A percentile compares a stretch with the other conserved stretches of the same genome.
These are phyloP conservation scores for Dicycla oo DNA, from an alignment of 2,888 invertebrate species.

Conservation along the genomic window DNA sequence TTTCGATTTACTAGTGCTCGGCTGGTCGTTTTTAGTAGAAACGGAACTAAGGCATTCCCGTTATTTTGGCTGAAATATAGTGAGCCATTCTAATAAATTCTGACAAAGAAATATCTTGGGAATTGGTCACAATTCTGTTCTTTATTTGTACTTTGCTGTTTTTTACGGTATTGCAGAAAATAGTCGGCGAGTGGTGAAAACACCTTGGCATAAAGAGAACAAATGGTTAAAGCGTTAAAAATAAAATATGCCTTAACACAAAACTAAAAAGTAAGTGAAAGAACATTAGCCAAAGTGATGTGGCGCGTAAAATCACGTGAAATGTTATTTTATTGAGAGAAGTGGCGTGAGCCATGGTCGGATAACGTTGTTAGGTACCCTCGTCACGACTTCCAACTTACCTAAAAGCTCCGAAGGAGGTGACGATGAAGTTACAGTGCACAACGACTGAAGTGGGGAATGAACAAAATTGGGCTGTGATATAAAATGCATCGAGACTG, in stretches of 20 bases:
- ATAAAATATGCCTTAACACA: not conserved
- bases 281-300: slow-evolving; percentile 28
- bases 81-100: slow-evolving; percentile 4
- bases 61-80: not conserved
- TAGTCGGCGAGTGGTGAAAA: not conserved
- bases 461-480: not conserved
- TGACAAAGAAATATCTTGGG: not conserved
- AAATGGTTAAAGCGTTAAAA: not conserved
- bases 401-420: slow-evolving; percentile 20
- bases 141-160: not conserved
- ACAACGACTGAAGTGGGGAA: not conserved
- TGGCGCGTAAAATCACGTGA: slow-evolving; percentile 52
- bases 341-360: slow-evolving; percentile 49
- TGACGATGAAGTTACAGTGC: slow-evolving; percentile 25
- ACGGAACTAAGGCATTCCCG: not conserved
- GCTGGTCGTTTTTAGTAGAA: not conserved
- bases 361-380: slow-evolving; percentile 60
- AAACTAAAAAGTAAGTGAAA: slow-evolving; percentile 11
- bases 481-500: not conserved
- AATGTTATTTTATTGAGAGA: slow-evolving; percentile 57
- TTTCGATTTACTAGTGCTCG: not conserved
- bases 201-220: not conserved
- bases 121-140: not conserved
- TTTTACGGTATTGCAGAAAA: not conserved
- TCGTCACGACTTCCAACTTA: slow-evolving; percentile 47